These are phyloP conservation scores for Luperina nickerlii DNA, from an alignment of 2,888 invertebrate genomes.

Conservation along the genomic window DNA sequence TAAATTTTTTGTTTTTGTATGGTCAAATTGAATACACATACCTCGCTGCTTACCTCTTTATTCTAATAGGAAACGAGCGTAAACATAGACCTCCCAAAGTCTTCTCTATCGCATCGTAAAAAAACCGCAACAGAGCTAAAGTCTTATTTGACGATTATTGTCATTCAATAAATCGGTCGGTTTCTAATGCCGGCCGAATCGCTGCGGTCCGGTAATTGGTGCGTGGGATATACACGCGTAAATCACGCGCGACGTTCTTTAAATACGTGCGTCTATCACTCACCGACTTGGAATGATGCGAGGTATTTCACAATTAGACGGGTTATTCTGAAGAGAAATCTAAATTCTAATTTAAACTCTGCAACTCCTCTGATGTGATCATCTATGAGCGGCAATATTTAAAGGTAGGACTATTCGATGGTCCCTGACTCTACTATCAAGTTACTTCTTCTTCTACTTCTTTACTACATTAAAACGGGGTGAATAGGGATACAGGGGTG, in stretches of 20 bases:
- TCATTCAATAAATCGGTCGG: constrained; percentile 59
- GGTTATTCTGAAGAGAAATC: constrained; percentile 40
- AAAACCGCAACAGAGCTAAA: constrained; percentile 49
- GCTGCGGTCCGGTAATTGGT: constrained; percentile 49
- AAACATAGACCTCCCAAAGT: constrained; percentile 29
- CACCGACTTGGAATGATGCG: constrained; percentile 68
- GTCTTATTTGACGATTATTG: constrained; percentile 63
- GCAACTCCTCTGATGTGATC: not conserved
- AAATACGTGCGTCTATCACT: constrained; percentile 82
- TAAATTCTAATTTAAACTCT: not conserved
- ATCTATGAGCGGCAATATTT: not conserved
- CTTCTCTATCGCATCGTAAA: constrained; percentile 47
- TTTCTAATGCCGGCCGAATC: constrained; percentile 22
- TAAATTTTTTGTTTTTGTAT: no score
- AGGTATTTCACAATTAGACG: constrained; percentile 48
- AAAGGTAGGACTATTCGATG: not conserved
- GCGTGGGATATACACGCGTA: constrained; percentile 72
- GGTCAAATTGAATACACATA: not conserved
- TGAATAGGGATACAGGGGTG: no score
- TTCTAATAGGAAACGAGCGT: not conserved
- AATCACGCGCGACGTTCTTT: constrained; percentile 81
- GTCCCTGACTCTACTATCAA: not conserved
- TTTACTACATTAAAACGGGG: no score
- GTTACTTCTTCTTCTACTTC: not conserved
- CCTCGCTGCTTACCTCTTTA: not conserved